phyloP scores from a whole-genome alignment of 2,888 invertebrate species.

The Lasiommata megera region DNA sequence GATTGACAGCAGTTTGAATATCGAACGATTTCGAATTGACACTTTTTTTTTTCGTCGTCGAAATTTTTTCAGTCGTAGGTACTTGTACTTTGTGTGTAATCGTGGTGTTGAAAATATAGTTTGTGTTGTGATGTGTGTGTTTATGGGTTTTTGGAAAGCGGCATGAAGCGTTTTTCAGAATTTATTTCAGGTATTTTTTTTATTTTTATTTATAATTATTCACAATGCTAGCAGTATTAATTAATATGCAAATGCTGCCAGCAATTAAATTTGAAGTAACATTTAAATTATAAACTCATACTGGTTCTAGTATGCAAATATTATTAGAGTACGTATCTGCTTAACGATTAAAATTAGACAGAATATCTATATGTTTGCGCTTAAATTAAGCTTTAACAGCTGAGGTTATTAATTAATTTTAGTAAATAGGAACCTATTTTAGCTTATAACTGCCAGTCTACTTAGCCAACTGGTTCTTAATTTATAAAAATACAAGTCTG shows the following conservation, averaged over 20 bases:
- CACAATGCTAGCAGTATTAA: background rate
- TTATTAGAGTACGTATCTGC: constrained; percentile 1
- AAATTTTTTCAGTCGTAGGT: background rate
- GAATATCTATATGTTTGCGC: background rate
- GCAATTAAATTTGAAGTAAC: constrained; percentile 8
- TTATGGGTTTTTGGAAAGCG: constrained; percentile 13
- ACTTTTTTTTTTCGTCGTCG: constrained; percentile 5
- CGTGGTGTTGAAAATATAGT: background rate
- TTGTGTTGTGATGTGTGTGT: constrained; percentile 31
- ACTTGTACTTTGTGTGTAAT: constrained; percentile 1
- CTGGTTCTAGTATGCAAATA: constrained; percentile 9
- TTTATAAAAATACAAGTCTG: too few species aligned
- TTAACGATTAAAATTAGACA: constrained; percentile 6
- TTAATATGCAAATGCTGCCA: constrained; percentile 4
- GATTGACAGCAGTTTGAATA: constrained; percentile 34
- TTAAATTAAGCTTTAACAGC: constrained; percentile 1
- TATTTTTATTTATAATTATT: constrained; percentile 7
- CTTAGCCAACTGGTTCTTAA: background rate
- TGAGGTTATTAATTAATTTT: background rate
- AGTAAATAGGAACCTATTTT: background rate
- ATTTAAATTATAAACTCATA: constrained; percentile 7
- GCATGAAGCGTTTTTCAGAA: constrained; percentile 27
- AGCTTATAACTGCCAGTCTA: background rate
- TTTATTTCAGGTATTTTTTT: constrained; percentile 32
- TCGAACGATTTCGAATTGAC: constrained; percentile 29